Conservation (phyloP, 2,113 vertebrate genomes). For the Mustelus asterias region DNA sequence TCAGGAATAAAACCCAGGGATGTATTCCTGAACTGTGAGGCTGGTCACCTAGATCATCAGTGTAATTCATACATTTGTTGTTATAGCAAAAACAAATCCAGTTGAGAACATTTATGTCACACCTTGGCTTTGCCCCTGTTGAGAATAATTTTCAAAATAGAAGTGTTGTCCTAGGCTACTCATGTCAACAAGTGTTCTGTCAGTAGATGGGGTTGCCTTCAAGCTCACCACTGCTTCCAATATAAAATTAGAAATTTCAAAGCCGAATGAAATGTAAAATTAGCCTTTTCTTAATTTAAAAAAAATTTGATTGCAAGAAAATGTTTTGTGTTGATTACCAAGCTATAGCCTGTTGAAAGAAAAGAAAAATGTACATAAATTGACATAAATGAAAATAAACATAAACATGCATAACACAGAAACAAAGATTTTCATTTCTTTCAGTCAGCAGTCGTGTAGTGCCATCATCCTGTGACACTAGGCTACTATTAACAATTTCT, state of each 20-base stretch:
- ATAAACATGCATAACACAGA: not conserved
- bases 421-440: not conserved
- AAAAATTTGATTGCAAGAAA: not conserved
- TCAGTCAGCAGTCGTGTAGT: not conserved
- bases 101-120: not conserved
- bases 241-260: no score
- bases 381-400: not conserved
- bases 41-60: not conserved
- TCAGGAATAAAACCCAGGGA: no score
- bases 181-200: not conserved
- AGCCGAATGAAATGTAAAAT: not conserved
- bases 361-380: not conserved
- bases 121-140: not conserved
- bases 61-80: not conserved
- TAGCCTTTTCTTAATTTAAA: not conserved
- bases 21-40: no score
- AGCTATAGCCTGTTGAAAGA: not conserved
- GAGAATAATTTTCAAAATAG: not conserved
- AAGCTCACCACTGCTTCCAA: not conserved
- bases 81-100: not conserved
- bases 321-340: not conserved
- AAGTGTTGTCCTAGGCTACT: not conserved
- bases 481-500: not conserved
- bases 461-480: not conserved
- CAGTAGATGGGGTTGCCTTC: not conserved